Conservation (phyloP, 2,888 invertebrate species). For the Epinotia bilunana region DNA sequence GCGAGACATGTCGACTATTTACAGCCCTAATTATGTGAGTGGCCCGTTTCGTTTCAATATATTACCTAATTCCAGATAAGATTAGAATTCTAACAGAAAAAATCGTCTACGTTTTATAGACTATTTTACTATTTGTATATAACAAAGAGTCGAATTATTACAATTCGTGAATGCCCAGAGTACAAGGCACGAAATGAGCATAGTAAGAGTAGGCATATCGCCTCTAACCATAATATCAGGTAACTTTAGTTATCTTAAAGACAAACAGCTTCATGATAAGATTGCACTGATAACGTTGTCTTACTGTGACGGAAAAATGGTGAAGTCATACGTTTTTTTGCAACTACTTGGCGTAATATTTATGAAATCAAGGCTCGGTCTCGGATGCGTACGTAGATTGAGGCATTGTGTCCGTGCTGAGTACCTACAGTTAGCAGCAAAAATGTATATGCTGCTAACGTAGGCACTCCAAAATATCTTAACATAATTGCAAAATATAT, state of each 20-base stretch:
- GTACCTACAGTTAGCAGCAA: background rate
- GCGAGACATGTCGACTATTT: too few relatives aligned
- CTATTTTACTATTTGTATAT: background rate
- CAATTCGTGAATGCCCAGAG: background rate
- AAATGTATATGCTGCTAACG: background rate
- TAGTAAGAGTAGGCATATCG: conserved; percentile 12
- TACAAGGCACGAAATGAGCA: background rate
- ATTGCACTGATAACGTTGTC: conserved; percentile 26
- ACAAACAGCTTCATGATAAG: conserved; percentile 40
- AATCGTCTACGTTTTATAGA: too few relatives aligned
- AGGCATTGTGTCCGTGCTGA: background rate
- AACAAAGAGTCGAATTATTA: background rate
- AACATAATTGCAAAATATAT: too few relatives aligned
- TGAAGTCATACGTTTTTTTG: conserved; percentile 3
- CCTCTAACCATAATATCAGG: conserved; percentile 9
- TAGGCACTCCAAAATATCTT: too few relatives aligned
- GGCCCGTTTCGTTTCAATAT: too few relatives aligned
- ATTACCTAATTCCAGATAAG: too few relatives aligned
- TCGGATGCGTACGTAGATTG: background rate
- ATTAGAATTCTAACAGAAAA: too few relatives aligned
- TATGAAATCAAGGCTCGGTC: background rate
- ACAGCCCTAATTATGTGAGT: too few relatives aligned
- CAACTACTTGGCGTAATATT: background rate
- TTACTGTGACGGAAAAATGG: conserved; percentile 38
- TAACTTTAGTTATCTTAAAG: conserved; percentile 43